A percentile compares a stretch with the other conserved stretches of the same genome.
Evolutionary conservation across 1,140 invertebrate genomes (phyloP).

Genomic region (Trigoniulus corallinus): DNA sequence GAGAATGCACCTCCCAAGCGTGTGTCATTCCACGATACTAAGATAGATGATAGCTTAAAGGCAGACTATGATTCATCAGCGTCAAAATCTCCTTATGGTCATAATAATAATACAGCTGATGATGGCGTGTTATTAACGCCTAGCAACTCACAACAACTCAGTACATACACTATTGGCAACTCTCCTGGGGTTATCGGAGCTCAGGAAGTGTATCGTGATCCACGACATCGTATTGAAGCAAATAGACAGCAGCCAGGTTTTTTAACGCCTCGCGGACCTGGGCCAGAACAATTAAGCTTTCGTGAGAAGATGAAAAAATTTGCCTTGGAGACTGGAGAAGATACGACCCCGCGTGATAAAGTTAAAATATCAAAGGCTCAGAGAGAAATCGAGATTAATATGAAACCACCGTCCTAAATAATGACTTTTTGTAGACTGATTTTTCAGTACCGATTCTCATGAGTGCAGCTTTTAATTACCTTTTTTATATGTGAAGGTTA

Average conservation of each 20-base stretch:
- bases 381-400: constrained; percentile 55
- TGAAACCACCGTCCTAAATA: neutral
- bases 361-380: constrained; percentile 84
- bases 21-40: constrained; percentile 19
- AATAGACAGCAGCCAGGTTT: constrained; percentile 2
- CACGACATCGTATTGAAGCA: constrained; percentile 7
- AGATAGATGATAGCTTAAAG: constrained; percentile 36
- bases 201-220: constrained; percentile 76
- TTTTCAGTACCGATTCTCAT: too few relatives aligned
- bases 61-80: constrained; percentile 51
- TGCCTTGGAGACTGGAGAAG: constrained; percentile 76
- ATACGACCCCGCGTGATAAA: constrained; percentile 72
- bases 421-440: too few relatives aligned
- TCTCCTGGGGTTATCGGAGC: constrained; percentile 86
- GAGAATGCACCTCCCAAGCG: constrained; percentile 15
- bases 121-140: constrained; percentile 12
- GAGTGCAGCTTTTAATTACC: too few relatives aligned
- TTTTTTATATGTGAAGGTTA: too few relatives aligned
- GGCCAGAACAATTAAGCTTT: constrained; percentile 78
- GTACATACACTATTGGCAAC: constrained; percentile 22
- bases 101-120: constrained; percentile 32
- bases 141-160: constrained; percentile 12
- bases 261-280: constrained; percentile 27
- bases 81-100: constrained; percentile 43
- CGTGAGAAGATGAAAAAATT: constrained; percentile 97